These are phyloP conservation scores for Malurus splendens DNA, from an alignment of 2,797 vertebrate genomes.

Conservation along the genomic window DNA sequence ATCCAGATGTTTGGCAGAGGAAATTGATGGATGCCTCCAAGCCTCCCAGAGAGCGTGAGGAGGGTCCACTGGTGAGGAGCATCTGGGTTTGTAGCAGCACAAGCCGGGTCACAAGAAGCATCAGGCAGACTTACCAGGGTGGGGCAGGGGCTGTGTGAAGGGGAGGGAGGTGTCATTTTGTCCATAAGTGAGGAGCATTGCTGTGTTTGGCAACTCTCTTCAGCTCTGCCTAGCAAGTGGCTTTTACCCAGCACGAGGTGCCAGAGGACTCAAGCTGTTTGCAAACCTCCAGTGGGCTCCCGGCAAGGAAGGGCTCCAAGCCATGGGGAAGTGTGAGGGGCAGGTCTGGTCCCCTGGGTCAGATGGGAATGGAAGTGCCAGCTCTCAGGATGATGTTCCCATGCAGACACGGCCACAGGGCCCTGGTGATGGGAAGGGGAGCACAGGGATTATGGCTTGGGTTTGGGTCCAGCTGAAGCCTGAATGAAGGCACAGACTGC, in stretches of 20 bases:
- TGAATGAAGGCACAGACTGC: background rate
- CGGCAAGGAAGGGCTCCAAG: background rate
- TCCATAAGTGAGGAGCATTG: background rate
- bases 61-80: accelerated
- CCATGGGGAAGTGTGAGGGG: background rate
- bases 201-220: background rate
- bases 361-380: background rate
- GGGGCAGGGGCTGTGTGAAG: accelerated
- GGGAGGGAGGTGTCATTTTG: background rate
- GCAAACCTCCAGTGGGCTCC: background rate
- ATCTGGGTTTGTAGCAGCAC: background rate
- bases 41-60: background rate
- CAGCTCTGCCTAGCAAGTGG: background rate
- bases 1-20: background rate
- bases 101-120: background rate
- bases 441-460: background rate
- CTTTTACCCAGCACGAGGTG: background rate
- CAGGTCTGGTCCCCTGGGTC: background rate
- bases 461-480: background rate
- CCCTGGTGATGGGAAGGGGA: background rate
- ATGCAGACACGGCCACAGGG: background rate
- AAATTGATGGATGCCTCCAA: background rate
- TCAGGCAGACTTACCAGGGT: accelerated
- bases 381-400: background rate
- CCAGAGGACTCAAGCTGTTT: background rate